A percentile compares a stretch with the other conserved stretches of the same genome.
These are phyloP conservation scores for Diarsia dahlii DNA, from an alignment of 2,888 invertebrate species.

Conservation along the genomic window DNA sequence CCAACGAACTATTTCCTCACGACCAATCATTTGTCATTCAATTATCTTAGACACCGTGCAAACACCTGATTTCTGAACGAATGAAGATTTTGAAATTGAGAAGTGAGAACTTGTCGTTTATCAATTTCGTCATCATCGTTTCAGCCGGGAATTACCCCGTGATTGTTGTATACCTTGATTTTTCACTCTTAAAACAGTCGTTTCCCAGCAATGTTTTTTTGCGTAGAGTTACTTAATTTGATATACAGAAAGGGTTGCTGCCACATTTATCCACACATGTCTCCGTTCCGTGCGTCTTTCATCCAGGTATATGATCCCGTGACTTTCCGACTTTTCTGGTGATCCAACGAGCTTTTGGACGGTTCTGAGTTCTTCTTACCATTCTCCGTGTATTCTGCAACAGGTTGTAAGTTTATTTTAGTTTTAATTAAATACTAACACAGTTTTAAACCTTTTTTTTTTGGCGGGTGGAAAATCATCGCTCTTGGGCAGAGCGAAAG, in stretches of 20 bases:
- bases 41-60: not conserved
- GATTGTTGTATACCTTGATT: no score
- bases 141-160: not conserved
- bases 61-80: not conserved
- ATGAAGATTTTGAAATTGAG: not conserved
- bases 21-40: not conserved
- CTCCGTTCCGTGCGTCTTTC: not conserved
- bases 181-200: no score
- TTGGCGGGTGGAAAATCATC: no score
- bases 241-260: no score
- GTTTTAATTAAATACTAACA: not conserved
- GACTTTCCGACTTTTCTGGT: not conserved
- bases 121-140: not conserved
- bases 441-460: not conserved
- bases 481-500: no score
- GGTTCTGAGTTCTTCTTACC: no score
- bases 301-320: not conserved
- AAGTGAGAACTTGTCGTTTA: not conserved
- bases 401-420: no score
- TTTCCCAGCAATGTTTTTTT: no score
- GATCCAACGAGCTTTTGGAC: not conserved
- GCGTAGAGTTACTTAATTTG: no score
- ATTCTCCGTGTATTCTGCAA: no score
- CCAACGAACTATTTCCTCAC: not conserved
- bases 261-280: not conserved